A percentile compares a stretch with the other conserved stretches of the same genome.
phyloP scores from a whole-genome alignment of 2,113 vertebrate species.

The Oriolus oriolus region DNA sequence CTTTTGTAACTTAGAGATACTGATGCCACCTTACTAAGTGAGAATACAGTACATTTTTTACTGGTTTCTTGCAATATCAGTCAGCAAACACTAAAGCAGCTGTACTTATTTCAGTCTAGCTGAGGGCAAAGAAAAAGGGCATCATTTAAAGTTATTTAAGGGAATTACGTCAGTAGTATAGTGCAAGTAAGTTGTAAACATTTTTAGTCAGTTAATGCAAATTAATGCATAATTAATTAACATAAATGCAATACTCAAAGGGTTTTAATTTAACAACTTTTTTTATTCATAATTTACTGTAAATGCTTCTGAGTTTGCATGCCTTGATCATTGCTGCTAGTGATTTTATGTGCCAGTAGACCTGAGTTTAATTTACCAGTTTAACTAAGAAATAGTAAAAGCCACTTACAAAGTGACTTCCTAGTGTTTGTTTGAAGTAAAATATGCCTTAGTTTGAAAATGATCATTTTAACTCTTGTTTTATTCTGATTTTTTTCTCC shows the following conservation, averaged over 20 bases:
- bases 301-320: constrained; percentile 87
- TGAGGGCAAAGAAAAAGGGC: constrained; percentile 2
- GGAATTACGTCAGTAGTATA: constrained; percentile 54
- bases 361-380: constrained; percentile 81
- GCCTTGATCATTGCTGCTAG: constrained; percentile 87
- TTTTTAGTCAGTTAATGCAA: constrained; percentile 67
- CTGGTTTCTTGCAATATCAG: constrained; percentile 35
- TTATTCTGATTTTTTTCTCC: background rate
- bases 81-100: constrained; percentile 41
- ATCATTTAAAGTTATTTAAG: constrained; percentile 49
- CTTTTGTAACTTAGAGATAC: background rate
- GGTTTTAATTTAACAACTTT: constrained; percentile 80
- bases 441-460: constrained; percentile 65
- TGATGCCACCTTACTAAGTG: constrained; percentile 39
- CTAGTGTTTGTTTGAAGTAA: constrained; percentile 72
- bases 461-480: constrained; percentile 31
- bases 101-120: constrained; percentile 19
- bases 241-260: constrained; percentile 83
- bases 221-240: constrained; percentile 66
- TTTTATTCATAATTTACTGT: constrained; percentile 81
- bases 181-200: constrained; percentile 59
- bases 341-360: constrained; percentile 85
- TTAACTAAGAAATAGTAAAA: constrained; percentile 79
- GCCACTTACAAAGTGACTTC: constrained; percentile 85
- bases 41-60: constrained; percentile 24